phyloP scores from a whole-genome alignment of 2,888 invertebrate species.

The Lissocephala sabroskyi region DNA sequence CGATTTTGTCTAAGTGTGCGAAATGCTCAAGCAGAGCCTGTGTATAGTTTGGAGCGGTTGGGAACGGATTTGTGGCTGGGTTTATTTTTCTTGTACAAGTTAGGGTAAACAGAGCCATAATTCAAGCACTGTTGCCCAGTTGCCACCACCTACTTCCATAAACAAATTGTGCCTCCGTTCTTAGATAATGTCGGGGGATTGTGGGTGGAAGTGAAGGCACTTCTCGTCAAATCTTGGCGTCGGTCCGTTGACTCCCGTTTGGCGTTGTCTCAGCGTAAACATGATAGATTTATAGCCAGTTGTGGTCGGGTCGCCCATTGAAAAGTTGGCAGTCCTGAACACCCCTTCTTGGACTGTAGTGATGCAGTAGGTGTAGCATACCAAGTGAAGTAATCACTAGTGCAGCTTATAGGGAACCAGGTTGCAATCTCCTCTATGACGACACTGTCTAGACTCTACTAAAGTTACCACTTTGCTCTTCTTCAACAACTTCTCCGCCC shows the following conservation, averaged over 20 bases:
- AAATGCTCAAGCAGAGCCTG: slow-evolving; percentile 17
- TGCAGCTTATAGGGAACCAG: slow-evolving; percentile 38
- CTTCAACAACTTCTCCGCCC: too few species aligned
- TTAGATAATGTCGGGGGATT: slow-evolving; percentile 26
- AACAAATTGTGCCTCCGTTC: slow-evolving; percentile 55
- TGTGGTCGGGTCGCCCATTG: slow-evolving; percentile 43
- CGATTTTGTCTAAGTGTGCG: slow-evolving; percentile 42
- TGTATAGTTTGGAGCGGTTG: background rate
- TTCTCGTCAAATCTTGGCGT: slow-evolving; percentile 38
- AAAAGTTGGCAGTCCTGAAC: background rate
- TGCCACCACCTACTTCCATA: slow-evolving; percentile 42
- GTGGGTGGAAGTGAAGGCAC: slow-evolving; percentile 23
- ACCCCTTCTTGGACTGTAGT: slow-evolving; percentile 32
- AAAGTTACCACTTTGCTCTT: background rate
- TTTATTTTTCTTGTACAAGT: slow-evolving; percentile 35
- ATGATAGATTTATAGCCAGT: slow-evolving; percentile 59
- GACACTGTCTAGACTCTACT: slow-evolving; percentile 7
- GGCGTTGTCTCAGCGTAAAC: slow-evolving; percentile 39
- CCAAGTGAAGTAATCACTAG: slow-evolving; percentile 39
- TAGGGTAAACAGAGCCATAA: slow-evolving; percentile 65
- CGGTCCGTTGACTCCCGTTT: background rate
- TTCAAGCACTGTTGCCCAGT: slow-evolving; percentile 53
- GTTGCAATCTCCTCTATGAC: slow-evolving; percentile 34
- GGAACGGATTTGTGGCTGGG: slow-evolving; percentile 6
- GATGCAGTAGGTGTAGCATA: slow-evolving; percentile 47